Base-by-base conservation (phyloP, 1,140 invertebrate genomes). In the Drosophila pallidifrons region DNA sequence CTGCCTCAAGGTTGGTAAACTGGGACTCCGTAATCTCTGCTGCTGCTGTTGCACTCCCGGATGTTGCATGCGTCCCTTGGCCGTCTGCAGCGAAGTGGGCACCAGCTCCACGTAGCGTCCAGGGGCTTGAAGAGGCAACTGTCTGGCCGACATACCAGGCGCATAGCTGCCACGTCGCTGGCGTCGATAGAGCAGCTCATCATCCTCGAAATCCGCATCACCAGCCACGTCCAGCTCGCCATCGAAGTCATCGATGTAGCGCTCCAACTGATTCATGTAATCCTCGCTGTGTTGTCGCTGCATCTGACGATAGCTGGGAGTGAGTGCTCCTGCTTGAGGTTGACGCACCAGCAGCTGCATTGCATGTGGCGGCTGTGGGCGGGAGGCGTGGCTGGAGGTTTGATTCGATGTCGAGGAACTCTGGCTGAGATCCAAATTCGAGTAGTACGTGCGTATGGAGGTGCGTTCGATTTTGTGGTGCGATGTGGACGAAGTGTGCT, bases 401-500 rank as follows among this genome's bases (percentile, higher is more conserved):
- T 90, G 87, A 13, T 75, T 78, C 4, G 83, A 79, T 16, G 66
- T 69, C 16, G 81, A 75, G 3, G 79, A 73, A 1, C 32, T 73
- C 65, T 91, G 87, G 10, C 85, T 92, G 16, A 92, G 64, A 72
- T 92, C 92, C 69, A 92, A 51, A 38, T 92, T 92, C 30, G 92
- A 92, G 65, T 92, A 92, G 64, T 79, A 92, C 25, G 92, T 92
- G 70, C 92, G 89, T 60, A 92, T 92, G 57, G 91, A 92, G 59
- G 92, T 92, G 80, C 92, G 92, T 51, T 92, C 91, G 38, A 92
- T 83, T 68, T 92, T 85, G 54, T 91, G 87, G 71, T 88, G 79
- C 55, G 91, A 91, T 25, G 91, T 86, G 55, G 82, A 82, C 38
- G 81, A 82, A 7, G 72, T 63, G 32, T 86, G 80, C 58, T 90